phyloP scores from a whole-genome alignment of 2,797 vertebrate genomes.

The Meriones psammophilus region DNA sequence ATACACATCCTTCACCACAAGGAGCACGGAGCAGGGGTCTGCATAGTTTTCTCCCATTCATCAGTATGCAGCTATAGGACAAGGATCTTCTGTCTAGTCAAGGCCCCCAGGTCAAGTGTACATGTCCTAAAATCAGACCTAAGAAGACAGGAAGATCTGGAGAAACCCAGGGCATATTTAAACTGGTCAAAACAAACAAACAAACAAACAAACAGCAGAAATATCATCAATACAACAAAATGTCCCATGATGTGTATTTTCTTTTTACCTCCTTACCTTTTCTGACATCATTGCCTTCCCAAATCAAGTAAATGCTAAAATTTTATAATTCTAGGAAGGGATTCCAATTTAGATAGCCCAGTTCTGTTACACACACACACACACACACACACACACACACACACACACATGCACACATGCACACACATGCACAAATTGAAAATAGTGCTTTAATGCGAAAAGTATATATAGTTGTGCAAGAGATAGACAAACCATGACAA shows the following conservation, averaged over 20 bases:
- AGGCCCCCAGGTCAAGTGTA: background rate
- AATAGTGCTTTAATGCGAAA: background rate
- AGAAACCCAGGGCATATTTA: background rate
- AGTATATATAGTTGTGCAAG: background rate
- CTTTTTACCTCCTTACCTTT: background rate
- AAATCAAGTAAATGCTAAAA: background rate
- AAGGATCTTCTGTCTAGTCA: background rate
- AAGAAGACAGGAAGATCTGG: background rate
- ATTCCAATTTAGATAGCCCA: conserved; percentile 8
- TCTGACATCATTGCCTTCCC: background rate
- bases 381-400: background rate
- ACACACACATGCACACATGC: background rate
- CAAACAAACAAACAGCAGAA: background rate
- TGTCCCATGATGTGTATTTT: background rate
- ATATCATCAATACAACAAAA: background rate
- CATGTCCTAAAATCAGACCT: background rate
- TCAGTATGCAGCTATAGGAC: background rate
- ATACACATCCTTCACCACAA: fast-evolving
- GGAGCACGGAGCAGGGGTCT: fast-evolving
- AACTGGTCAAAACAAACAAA: background rate
- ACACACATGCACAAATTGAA: background rate
- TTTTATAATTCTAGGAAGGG: background rate
- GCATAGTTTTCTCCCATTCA: fast-evolving
- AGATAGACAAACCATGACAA: background rate
- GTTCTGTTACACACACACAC: background rate